Conservation (phyloP, 2,113 vertebrate species). For the Apodemus speciosus region DNA sequence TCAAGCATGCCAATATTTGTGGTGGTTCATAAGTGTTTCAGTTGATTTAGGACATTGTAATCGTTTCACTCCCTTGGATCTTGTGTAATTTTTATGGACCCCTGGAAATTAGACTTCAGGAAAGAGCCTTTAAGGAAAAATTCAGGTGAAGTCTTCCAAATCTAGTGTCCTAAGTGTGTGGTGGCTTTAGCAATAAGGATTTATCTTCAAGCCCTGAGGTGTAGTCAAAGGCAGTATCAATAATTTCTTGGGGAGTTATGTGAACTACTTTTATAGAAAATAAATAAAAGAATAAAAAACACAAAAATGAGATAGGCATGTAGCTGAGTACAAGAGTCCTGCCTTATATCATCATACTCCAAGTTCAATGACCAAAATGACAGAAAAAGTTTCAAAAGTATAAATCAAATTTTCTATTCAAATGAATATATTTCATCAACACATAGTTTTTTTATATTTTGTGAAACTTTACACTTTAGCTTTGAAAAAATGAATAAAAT, state of each 20-base stretch:
- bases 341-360: too few relatives aligned
- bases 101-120: background rate
- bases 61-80: background rate
- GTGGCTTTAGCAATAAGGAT: background rate
- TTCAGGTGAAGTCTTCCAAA: background rate
- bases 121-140: background rate
- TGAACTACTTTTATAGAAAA: background rate
- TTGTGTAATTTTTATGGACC: background rate
- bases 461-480: background rate
- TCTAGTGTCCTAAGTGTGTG: background rate
- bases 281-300: background rate
- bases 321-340: fast-evolving
- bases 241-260: background rate
- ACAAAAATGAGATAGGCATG: background rate
- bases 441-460: background rate
- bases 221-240: background rate
- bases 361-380: background rate
- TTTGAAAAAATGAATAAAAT: background rate
- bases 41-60: background rate
- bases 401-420: background rate
- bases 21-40: background rate
- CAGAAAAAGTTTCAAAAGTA: background rate
- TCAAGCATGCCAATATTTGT: background rate
- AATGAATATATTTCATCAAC: background rate
- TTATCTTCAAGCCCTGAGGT: background rate